These are phyloP conservation scores for Chirona hameri DNA, from an alignment of 2,888 invertebrate genomes.

Conservation along the genomic window DNA sequence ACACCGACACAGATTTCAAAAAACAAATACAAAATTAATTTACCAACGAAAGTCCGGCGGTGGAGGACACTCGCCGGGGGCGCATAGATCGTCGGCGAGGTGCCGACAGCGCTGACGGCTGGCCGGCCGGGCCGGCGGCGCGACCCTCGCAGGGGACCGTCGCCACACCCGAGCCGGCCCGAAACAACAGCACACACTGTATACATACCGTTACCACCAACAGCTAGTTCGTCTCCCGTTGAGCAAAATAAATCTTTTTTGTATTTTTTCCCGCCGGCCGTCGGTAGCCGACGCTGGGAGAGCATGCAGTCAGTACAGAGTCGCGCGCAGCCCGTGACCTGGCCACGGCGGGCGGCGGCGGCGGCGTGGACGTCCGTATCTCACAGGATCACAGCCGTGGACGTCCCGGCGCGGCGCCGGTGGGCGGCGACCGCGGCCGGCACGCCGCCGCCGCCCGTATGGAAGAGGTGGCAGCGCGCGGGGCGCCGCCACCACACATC, in stretches of 20 bases:
- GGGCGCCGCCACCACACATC: not conserved
- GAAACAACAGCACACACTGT: not conserved
- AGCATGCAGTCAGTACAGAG: not conserved
- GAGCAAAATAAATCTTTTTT: conserved; percentile 28
- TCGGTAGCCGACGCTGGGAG: not conserved
- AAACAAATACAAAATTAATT: conserved; percentile 28
- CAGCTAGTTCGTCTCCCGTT: conserved; percentile 27
- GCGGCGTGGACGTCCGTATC: not conserved
- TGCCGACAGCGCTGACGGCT: no score
- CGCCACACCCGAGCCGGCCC: not conserved
- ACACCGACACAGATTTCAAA: conserved; percentile 7
- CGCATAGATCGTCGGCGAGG: no score
- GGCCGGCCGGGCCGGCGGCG: not conserved
- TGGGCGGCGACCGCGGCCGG: conserved; percentile 5
- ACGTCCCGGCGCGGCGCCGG: conserved; percentile 3
- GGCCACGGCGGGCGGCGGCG: not conserved
- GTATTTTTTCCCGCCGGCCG: conserved; percentile 11
- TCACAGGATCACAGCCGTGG: conserved; percentile 27
- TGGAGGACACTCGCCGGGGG: no score
- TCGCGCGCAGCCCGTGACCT: not conserved
- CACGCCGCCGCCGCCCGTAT: not conserved
- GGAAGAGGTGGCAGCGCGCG: conserved; percentile 1
- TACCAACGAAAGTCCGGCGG: not conserved
- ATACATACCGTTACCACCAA: conserved; percentile 7
- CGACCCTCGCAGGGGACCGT: not conserved